Conservation (phyloP, 2,888 invertebrate genomes). For the Nomada ferruginata region DNA sequence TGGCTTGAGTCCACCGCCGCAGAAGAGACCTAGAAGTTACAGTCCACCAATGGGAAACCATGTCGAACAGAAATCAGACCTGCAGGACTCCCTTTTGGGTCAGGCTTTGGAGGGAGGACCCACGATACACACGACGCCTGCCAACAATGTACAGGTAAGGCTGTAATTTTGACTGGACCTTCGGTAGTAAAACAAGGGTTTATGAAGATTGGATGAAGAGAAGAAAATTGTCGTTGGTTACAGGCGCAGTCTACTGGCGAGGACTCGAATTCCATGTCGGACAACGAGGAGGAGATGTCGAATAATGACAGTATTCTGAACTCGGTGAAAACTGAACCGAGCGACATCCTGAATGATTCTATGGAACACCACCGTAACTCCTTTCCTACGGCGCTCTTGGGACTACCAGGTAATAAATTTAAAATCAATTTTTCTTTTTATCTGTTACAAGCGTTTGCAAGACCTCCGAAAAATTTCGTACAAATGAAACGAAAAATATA, state of each 20-base stretch:
- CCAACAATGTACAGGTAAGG: conserved; percentile 83
- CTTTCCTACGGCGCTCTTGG: conserved; percentile 92
- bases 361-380: conserved; percentile 88
- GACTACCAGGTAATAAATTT: conserved; percentile 89
- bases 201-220: background rate
- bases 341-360: conserved; percentile 88
- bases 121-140: conserved; percentile 86
- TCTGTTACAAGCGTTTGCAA: background rate
- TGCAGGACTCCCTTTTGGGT: conserved; percentile 90
- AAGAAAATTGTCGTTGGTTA: conserved; percentile 25
- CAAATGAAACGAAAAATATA: background rate
- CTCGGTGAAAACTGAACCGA: conserved; percentile 90
- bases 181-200: background rate
- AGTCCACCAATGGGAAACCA: conserved; percentile 82
- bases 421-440: background rate
- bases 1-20: conserved; percentile 86
- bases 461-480: background rate
- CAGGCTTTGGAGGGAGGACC: conserved; percentile 92
- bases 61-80: conserved; percentile 85
- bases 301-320: conserved; percentile 92
- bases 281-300: conserved; percentile 83
- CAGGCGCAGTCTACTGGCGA: conserved; percentile 91
- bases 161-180: background rate
- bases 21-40: conserved; percentile 82
- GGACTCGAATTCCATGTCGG: conserved; percentile 89